phyloP scores from a whole-genome alignment of 2,113 vertebrate species.

The Mus pahari region DNA sequence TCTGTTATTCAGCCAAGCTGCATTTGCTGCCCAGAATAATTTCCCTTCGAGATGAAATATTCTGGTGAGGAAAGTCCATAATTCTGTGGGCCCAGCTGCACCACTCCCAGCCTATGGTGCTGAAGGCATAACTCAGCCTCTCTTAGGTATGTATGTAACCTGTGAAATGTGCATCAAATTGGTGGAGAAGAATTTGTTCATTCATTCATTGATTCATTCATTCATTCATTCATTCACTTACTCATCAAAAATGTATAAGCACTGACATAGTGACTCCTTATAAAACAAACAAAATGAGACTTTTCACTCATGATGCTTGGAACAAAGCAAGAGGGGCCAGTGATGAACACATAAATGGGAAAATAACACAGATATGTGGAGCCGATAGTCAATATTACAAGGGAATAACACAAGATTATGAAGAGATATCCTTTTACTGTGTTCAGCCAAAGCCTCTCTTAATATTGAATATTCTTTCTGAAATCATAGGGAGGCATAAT shows the following conservation, averaged over 20 bases:
- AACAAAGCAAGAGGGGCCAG: background rate
- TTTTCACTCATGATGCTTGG: background rate
- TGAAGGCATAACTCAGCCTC: background rate
- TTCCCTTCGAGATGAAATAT: slow-evolving; percentile 27
- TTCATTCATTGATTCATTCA: background rate
- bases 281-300: background rate
- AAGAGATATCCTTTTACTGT: background rate
- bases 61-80: background rate
- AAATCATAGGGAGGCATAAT: background rate
- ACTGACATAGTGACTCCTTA: background rate
- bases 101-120: background rate
- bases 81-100: background rate
- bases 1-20: slow-evolving; percentile 18
- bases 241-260: background rate
- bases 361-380: slow-evolving; percentile 17
- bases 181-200: background rate
- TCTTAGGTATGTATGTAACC: background rate
- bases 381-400: background rate
- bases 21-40: background rate
- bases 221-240: background rate
- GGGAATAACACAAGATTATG: background rate
- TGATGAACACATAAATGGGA: background rate
- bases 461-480: background rate
- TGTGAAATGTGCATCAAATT: background rate
- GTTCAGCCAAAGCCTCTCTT: background rate